Conservation (phyloP, 2,113 vertebrate genomes). For the Lanius ludovicianus region DNA sequence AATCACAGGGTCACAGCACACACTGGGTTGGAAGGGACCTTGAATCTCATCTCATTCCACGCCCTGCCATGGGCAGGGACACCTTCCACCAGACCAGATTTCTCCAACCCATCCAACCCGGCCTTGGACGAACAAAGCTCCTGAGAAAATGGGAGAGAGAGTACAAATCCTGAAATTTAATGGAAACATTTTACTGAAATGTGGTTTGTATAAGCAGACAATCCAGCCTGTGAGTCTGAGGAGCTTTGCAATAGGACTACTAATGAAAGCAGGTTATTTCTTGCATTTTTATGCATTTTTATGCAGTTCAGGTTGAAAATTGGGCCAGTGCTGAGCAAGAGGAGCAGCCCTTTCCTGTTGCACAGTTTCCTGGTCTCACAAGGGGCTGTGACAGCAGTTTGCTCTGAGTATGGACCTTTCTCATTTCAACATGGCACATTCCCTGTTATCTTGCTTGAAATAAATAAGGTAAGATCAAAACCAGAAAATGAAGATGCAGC, state of each 20-base stretch:
- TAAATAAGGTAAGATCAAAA: constrained; percentile 19
- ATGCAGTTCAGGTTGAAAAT: background rate
- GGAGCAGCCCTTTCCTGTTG: background rate
- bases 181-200: background rate
- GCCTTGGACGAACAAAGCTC: background rate
- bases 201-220: background rate
- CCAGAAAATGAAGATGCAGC: background rate
- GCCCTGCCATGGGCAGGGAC: background rate
- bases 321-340: background rate
- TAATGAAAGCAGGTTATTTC: background rate
- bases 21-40: background rate
- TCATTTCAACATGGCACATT: background rate
- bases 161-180: background rate
- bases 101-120: background rate
- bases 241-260: background rate
- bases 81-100: background rate
- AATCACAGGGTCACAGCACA: background rate
- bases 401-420: background rate
- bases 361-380: background rate
- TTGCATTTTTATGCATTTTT: background rate
- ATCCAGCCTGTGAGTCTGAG: background rate
- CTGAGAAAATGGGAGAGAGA: background rate
- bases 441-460: background rate
- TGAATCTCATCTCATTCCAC: background rate
- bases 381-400: background rate